Conservation (phyloP, 2,888 invertebrate genomes). For the Mylabris sibirica region DNA sequence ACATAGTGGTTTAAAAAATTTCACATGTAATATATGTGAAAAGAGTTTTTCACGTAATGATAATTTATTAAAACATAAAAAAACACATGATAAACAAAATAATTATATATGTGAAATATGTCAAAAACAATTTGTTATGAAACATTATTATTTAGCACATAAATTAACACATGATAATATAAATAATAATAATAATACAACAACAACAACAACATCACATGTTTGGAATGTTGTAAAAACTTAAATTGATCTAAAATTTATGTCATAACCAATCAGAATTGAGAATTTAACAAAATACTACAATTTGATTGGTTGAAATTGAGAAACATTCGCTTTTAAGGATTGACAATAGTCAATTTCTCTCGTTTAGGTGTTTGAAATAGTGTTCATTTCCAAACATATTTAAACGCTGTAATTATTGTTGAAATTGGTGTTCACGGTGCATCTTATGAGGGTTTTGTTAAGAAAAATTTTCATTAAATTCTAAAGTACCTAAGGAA, state of each 20-base stretch:
- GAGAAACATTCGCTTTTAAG: too few species aligned
- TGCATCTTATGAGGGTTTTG: too few species aligned
- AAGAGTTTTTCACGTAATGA: slow-evolving; percentile 67
- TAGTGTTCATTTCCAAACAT: too few species aligned
- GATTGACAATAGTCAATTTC: too few species aligned
- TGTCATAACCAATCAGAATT: slow-evolving; percentile 1
- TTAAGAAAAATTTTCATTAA: too few species aligned
- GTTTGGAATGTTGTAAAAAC: neutral
- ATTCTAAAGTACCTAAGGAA: too few species aligned
- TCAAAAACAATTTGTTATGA: slow-evolving; percentile 71
- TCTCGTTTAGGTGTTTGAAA: too few species aligned
- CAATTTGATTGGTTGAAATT: neutral
- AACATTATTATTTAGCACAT: slow-evolving; percentile 72
- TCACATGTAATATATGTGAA: slow-evolving; percentile 67
- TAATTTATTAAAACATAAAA: slow-evolving; percentile 68
- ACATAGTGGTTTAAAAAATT: slow-evolving; percentile 74
- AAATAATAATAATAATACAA: neutral
- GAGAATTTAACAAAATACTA: neutral
- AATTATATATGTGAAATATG: slow-evolving; percentile 72
- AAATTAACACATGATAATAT: slow-evolving; percentile 62
- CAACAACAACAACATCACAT: neutral
- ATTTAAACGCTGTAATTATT: too few species aligned
- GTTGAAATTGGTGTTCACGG: too few species aligned
- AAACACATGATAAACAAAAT: slow-evolving; percentile 66
- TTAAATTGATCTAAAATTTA: too few species aligned